These are phyloP conservation scores for Catajapyx aquilonaris DNA, from an alignment of 1,140 invertebrate genomes.

Conservation along the genomic window DNA sequence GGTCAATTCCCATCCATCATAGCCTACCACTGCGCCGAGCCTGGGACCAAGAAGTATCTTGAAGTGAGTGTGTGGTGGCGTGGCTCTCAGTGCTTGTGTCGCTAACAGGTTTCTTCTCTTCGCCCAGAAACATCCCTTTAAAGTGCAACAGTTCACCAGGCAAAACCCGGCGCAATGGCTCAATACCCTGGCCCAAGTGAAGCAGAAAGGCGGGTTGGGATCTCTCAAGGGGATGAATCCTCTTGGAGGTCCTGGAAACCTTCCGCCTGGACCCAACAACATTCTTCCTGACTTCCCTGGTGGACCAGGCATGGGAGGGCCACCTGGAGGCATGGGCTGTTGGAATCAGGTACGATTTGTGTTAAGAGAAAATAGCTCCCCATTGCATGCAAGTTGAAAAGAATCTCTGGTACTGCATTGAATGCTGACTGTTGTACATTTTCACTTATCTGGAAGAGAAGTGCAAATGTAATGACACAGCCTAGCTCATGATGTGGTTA, in stretches of 20 bases:
- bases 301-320: constrained; percentile 8
- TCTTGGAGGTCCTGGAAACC: constrained; percentile 15
- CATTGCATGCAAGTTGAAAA: not conserved
- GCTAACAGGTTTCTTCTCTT: constrained; percentile 13
- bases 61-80: constrained; percentile 35
- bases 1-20: constrained; percentile 82
- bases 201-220: constrained; percentile 38
- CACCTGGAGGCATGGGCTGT: constrained; percentile 11
- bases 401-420: too few relatives aligned
- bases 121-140: constrained; percentile 63
- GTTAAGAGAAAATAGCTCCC: not conserved
- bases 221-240: constrained; percentile 22
- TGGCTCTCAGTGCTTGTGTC: not conserved
- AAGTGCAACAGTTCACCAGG: constrained; percentile 64
- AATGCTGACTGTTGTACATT: too few relatives aligned
- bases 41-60: constrained; percentile 81
- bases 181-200: constrained; percentile 52
- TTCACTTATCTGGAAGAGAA: too few relatives aligned
- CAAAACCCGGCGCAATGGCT: constrained; percentile 62
- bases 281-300: constrained; percentile 6
- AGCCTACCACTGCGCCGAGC: constrained; percentile 84
- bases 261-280: constrained; percentile 9
- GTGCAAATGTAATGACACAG: too few relatives aligned
- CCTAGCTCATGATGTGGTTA: too few relatives aligned
- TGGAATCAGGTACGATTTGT: constrained; percentile 14